phyloP scores from a whole-genome alignment of 53 echinoderm and acorn worm species.

The Stichopus horrens region DNA sequence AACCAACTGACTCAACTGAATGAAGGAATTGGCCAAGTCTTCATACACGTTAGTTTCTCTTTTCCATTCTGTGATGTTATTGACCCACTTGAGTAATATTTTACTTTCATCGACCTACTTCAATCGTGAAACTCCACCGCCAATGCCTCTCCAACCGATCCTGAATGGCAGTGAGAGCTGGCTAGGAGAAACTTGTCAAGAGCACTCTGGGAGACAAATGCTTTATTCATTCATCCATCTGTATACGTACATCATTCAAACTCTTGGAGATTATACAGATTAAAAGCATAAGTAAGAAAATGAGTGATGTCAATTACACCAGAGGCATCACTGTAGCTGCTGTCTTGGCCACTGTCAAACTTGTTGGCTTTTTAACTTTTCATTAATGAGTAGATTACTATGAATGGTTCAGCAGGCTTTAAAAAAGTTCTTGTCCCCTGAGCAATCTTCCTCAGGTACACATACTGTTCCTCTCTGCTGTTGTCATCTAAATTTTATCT shows the following conservation, averaged over 20 bases:
- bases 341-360: too few species aligned
- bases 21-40: not conserved
- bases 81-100: slow-evolving; percentile 32
- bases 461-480: too few species aligned
- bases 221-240: slow-evolving; percentile 6
- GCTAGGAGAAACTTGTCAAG: not conserved
- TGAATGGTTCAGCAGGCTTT: too few species aligned
- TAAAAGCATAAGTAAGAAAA: not conserved
- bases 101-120: slow-evolving; percentile 27
- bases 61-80: not conserved
- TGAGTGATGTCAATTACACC: too few species aligned
- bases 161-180: slow-evolving; percentile 7
- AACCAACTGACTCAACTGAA: not conserved
- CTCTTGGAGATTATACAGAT: slow-evolving; percentile 1
- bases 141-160: slow-evolving; percentile 29
- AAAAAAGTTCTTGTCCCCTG: too few species aligned
- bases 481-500: too few species aligned
- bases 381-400: too few species aligned
- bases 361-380: too few species aligned
- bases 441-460: too few species aligned
- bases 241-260: not conserved
- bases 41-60: not conserved
- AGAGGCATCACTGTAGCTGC: too few species aligned
- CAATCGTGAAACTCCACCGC: slow-evolving; percentile 13
- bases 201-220: slow-evolving; percentile 6